Evolutionary conservation across 2,797 vertebrate species (phyloP).

Genomic region (Hydrophis major): DNA sequence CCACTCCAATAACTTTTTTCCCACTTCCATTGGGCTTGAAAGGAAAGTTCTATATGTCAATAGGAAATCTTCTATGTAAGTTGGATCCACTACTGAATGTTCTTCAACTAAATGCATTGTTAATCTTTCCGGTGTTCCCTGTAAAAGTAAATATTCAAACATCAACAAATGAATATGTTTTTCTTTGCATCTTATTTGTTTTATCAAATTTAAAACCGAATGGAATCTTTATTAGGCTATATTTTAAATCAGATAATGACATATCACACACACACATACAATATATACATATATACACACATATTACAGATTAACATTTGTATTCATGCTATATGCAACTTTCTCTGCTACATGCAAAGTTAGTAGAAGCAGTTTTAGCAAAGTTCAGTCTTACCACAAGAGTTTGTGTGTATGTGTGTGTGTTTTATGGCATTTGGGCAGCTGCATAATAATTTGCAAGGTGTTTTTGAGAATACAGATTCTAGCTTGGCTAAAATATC

Average conservation of each 20-base stretch:
- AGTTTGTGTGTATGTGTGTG: no score
- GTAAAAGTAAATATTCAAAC: slow-evolving; percentile 15
- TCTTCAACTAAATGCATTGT: slow-evolving; percentile 99
- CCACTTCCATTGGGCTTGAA: slow-evolving; percentile 98
- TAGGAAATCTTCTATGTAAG: slow-evolving; percentile 98
- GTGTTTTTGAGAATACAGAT: not conserved
- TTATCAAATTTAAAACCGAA: not conserved
- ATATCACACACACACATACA: not conserved
- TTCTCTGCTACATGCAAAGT: not conserved
- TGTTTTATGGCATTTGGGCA: not conserved
- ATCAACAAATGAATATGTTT: slow-evolving; percentile 1
- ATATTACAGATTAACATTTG: not conserved
- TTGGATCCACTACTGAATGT: slow-evolving; percentile 97
- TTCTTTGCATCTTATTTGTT: not conserved
- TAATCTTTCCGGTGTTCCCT: slow-evolving; percentile 95
- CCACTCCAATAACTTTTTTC: slow-evolving; percentile 98
- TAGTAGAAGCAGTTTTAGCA: not conserved
- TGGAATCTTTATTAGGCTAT: not conserved
- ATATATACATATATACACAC: not conserved
- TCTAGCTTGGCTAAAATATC: not conserved
- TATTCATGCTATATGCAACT: not conserved
- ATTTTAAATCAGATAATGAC: not conserved
- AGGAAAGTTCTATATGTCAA: slow-evolving; percentile 97
- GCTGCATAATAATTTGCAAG: not conserved
- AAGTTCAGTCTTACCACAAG: not conserved